These are phyloP conservation scores for Heliconius hermathena DNA, from an alignment of 1,140 invertebrate species.

Conservation along the genomic window DNA sequence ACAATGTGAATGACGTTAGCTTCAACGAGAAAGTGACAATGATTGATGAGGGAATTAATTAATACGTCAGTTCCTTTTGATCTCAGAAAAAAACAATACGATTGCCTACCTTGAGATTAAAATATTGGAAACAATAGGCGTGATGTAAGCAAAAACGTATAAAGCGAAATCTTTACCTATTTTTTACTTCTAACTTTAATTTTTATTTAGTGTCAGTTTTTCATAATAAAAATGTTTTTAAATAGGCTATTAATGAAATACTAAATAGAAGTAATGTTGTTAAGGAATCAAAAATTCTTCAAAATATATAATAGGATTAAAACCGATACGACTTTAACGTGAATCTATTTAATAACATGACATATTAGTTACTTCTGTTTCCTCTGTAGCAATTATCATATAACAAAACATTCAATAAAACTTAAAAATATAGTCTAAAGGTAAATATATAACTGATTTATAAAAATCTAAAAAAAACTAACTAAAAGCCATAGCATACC, in stretches of 20 bases:
- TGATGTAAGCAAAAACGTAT: not conserved
- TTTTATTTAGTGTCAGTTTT: not conserved
- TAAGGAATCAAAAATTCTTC: no score
- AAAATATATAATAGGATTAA: no score
- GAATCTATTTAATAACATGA: no score
- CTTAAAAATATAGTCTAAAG: no score
- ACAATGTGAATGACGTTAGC: constrained; percentile 71
- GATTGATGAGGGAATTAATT: constrained; percentile 78
- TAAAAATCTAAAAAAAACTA: not conserved
- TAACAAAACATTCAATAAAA: no score
- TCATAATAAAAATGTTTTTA: not conserved
- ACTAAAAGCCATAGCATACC: not conserved
- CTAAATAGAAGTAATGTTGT: no score
- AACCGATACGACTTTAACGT: no score
- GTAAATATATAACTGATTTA: no score
- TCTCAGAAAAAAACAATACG: constrained; percentile 55
- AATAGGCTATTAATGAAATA: not conserved
- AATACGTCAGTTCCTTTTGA: constrained; percentile 69
- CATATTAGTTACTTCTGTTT: no score
- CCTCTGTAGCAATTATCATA: no score
- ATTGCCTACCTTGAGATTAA: constrained; percentile 37
- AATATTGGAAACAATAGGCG: constrained; percentile 20
- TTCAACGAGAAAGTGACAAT: constrained; percentile 62
- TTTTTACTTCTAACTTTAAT: no score
- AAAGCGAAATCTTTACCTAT: not conserved